Evolutionary conservation across 2,797 vertebrate genomes (phyloP), one percentile per base, ranked within the genome.

Genomic region (Lagodon rhomboides): DNA sequence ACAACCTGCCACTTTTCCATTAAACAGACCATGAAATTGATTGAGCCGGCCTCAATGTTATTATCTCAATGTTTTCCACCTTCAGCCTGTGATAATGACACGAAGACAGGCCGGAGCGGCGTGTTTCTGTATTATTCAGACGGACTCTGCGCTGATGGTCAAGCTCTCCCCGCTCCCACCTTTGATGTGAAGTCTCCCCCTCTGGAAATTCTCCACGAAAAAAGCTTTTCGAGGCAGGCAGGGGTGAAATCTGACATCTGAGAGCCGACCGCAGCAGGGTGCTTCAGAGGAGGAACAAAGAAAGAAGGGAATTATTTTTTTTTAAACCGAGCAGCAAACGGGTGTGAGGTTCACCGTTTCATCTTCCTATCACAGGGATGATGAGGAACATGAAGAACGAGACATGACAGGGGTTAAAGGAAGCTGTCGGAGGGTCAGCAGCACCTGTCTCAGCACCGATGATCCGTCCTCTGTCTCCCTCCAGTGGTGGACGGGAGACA

Each of bases 391-490:
- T 43, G 25, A 79, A 34, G 47, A 72, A 38, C 1, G 63, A 67
- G 76, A 74, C 75, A 58, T 75, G 56, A 67, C 53, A 12, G 54
- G 38, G 47, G 38, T 80, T 63, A 56, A 64, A 17, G 23, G 50
- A 68, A 60, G 47, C 59, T 54, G 58, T 9, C 54, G 38, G 51
- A 47, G 22, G 25, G 54, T 54, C 46, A 66, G 27, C 41, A 4
- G 1, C 17, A 11, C 9, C 38, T 9, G 12, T 68, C 16, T 38
- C 7, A 20, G 44, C 68, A 4, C 20, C 51, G 7, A 82, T 87
- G 44, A 67, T 38, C 41, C 65, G 87, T 82, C 61, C 84, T 92
- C 43, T 94, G 91, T 83, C 91, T 85, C 89, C 88, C 88, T 84
- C 92, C 50, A 69, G 87, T 89, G 93, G 91, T 18, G 4, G 30